Percentiles rank a stretch among this genome's conserved stretches.
These are phyloP conservation scores for Amazona finschi DNA, from an alignment of 2,797 vertebrate genomes.

Conservation along the genomic window DNA sequence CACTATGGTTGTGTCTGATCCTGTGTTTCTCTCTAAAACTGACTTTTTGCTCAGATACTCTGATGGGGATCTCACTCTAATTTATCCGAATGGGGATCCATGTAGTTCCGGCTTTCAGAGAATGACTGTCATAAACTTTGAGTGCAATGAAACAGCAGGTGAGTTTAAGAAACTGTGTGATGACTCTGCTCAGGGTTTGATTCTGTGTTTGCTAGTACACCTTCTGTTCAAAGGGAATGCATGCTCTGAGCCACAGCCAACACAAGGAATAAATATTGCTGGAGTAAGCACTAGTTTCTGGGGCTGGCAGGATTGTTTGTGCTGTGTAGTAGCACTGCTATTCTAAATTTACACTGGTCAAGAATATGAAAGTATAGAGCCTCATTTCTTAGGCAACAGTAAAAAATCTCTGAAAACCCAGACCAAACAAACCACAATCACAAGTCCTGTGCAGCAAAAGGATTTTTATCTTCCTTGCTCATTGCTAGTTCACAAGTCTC, in stretches of 20 bases:
- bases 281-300: background rate
- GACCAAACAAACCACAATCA: accelerated
- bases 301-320: background rate
- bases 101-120: constrained; percentile 93
- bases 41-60: constrained; percentile 82
- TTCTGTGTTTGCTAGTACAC: background rate
- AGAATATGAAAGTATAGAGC: background rate
- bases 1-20: background rate
- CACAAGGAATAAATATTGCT: background rate
- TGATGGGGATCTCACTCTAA: constrained; percentile 92
- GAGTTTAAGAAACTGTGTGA: constrained; percentile 13
- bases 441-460: background rate
- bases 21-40: background rate
- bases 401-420: background rate
- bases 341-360: background rate
- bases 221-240: background rate
- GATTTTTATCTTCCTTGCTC: background rate
- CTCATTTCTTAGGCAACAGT: background rate
- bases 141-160: constrained; percentile 89
- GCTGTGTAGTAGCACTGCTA: background rate
- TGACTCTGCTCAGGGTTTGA: background rate
- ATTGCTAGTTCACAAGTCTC: background rate
- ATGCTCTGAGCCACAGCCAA: background rate
- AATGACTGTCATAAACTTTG: constrained; percentile 96
- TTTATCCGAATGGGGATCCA: constrained; percentile 81